A percentile compares a stretch with the other conserved stretches of the same genome.
Evolutionary conservation across 1,140 invertebrate species (phyloP).

Genomic region (Steinernema khuongi): DNA sequence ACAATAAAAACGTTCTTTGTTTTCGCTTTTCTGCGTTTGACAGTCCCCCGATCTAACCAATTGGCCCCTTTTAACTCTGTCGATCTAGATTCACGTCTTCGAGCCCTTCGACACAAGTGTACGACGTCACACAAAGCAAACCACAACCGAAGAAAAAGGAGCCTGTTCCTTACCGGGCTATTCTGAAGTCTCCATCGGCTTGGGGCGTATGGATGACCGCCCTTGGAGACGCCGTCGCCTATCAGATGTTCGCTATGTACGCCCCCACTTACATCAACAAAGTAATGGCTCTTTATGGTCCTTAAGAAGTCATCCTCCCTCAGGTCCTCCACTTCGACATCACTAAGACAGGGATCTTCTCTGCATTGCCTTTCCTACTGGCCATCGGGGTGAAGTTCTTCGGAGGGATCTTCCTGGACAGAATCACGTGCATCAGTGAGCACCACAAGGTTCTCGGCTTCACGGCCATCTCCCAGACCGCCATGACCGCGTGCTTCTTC

Average conservation of each 20-base stretch:
- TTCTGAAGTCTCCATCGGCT: background rate
- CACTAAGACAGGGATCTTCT: background rate
- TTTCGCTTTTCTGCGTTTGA: no score
- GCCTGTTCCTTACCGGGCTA: background rate
- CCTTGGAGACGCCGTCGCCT: background rate
- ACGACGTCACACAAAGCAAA: no score
- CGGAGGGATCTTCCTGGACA: background rate
- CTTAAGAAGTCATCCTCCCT: background rate
- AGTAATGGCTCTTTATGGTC: no score
- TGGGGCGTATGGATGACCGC: background rate
- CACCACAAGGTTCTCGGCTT: background rate
- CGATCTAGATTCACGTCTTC: no score
- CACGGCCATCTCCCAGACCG: background rate
- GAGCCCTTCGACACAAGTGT: no score
- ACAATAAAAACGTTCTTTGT: no score
- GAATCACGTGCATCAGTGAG: background rate
- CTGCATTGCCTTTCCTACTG: background rate
- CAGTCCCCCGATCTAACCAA: no score
- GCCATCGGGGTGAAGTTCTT: background rate
- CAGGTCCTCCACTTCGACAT: background rate
- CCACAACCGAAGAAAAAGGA: no score
- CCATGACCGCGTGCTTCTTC: background rate
- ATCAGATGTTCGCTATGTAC: background rate
- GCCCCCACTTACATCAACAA: background rate
- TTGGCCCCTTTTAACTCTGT: no score